Base-by-base conservation (phyloP, 2,113 vertebrate genomes). In the Urocynchramus pylzowi region DNA sequence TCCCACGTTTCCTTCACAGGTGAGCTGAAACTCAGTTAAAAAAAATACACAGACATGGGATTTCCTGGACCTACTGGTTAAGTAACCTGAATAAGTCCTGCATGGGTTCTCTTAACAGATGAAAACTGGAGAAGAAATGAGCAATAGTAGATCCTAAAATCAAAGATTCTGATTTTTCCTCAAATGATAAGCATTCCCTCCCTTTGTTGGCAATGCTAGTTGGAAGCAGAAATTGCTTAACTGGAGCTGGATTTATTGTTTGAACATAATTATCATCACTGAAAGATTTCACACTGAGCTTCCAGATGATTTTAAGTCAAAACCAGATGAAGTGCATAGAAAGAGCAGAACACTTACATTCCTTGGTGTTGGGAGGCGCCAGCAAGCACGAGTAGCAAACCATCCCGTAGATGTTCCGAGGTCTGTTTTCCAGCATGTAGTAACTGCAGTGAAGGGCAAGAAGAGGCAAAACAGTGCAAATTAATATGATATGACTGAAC, bases 351-450 rank as follows among this genome's bases (percentile, higher is more conserved):
- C 39, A 98, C 99, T 99, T 98, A 99, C 99, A 99, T 98, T 99
- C 99, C 97, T 99, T 99, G 97, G 98, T 99, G 97, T 99, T 99
- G 69, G 97, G 98, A 16, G 99, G 99, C 1, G 99, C 99, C 37
- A 99, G 96, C 90, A 98, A 98, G 95, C 99, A 99, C 2, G 99
- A 99, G 95, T 99, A 99, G 97, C 99, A 99, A 86, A 99, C 99
- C 99, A 99, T 99, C 67, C 99, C 98, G 0, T 99, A 99, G 84
- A 99, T 99, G 95, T 99, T 99, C 87, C 98, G 98, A n/a, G 99
- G 99, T 87, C 98, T 98, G 97, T 98, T 99, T 84, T 99, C 99
- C 98, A 99, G 93, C 97, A 99, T 99, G 97, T 99, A 99, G 97
- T 99, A 99, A 95, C 99, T 99, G 86, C 44, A 79, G 92, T 5